phyloP scores from a whole-genome alignment of 2,888 invertebrate species.

The Phorcus lineatus region DNA sequence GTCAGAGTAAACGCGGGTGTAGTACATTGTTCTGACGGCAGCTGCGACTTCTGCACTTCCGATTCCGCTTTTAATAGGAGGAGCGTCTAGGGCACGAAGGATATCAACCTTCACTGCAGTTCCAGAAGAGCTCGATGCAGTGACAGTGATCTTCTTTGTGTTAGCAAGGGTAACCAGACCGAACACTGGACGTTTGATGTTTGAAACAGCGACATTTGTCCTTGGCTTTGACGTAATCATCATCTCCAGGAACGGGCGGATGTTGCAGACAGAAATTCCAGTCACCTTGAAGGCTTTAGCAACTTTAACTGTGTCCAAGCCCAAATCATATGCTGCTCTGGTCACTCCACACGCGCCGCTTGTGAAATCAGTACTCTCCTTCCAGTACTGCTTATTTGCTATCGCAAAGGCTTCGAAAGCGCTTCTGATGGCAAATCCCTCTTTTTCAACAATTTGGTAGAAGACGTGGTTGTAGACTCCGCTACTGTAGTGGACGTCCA shows the following conservation, averaged over 20 bases:
- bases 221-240: not conserved
- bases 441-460: slow-evolving; percentile 31
- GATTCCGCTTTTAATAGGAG: not conserved
- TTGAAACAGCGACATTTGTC: not conserved
- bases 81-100: not conserved
- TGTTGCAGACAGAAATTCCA: slow-evolving; percentile 43
- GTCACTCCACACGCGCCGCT: slow-evolving; percentile 51
- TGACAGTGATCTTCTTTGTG: not conserved
- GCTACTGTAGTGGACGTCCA: slow-evolving; percentile 51
- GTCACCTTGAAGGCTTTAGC: slow-evolving; percentile 41
- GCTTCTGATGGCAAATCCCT: slow-evolving; percentile 23
- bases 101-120: not conserved
- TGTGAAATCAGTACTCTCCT: slow-evolving; percentile 35
- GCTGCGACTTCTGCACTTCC: not conserved
- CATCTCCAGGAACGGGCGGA: slow-evolving; percentile 25
- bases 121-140: not conserved
- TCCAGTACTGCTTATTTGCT: slow-evolving; percentile 53
- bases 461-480: slow-evolving; percentile 52
- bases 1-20: slow-evolving; percentile 17
- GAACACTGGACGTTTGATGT: slow-evolving; percentile 13
- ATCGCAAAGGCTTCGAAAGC: slow-evolving; percentile 47
- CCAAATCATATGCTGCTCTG: slow-evolving; percentile 50
- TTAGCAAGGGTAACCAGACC: not conserved
- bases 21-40: not conserved
- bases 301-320: slow-evolving; percentile 36